Base-by-base conservation (phyloP, 1,140 invertebrate species). In the Sminthurinus signatus region DNA sequence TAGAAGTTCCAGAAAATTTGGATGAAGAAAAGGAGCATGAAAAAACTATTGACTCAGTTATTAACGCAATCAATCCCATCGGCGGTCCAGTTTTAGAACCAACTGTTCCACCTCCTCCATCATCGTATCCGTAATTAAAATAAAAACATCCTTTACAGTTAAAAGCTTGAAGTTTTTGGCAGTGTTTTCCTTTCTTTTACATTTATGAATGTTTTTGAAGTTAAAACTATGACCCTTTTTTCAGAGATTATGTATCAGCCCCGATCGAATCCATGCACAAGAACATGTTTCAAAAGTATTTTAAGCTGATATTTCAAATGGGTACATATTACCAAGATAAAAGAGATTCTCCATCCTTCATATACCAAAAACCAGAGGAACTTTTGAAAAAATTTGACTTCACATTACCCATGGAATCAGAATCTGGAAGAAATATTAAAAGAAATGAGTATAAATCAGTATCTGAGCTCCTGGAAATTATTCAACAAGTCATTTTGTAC, bases 371-470 rank as follows among this genome's bases (percentile, higher is more conserved):
- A 12, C 62, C 62, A 2, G 27, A 57, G 19, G 23, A 46, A 23
- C 54, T 64, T 1, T 23, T 21, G 4, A n/a, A 64, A 27, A 21
- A 39, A 21, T 32, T 64, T 25, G 62, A 64, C 21, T 44, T 46
- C 27, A 10, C 44, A 4, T n/a, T 46, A 5, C 15, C 5, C 4
- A n/a, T n/a, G n/a, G n/a, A n/a, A n/a, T n/a, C n/a, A n/a, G n/a
- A n/a, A n/a, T n/a, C n/a, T n/a, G n/a, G n/a, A n/a, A n/a, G n/a
- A n/a, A n/a, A 46, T 5, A 44, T 17, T 12, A n/a, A 60, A 1
- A 21, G 19, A 17, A 36, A 2, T 32, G 36, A 43, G 21, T 28
- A 21, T n/a, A 36, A 36, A 1, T 29, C 2, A 17, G 31, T 43
- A n/a, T 5, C 3, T 28, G 17, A 29, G 21, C 12, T 21, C n/a